Conservation (phyloP, 2,113 vertebrate genomes). For the Heterotilapia buettikoferi region DNA sequence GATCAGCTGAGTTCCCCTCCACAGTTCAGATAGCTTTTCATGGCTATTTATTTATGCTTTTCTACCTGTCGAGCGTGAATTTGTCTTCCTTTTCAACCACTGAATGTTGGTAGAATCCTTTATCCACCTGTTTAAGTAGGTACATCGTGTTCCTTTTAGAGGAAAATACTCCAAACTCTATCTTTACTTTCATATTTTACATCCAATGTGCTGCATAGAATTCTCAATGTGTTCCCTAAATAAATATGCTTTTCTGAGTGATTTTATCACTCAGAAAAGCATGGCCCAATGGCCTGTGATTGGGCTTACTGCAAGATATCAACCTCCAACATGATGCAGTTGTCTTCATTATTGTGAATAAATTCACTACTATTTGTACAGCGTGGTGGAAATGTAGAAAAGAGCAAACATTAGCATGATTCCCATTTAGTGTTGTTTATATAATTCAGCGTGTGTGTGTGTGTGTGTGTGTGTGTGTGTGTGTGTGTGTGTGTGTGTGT, state of each 20-base stretch:
- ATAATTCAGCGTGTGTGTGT: not conserved
- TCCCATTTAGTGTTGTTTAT: not conserved
- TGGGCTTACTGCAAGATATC: not conserved
- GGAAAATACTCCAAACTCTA: not conserved
- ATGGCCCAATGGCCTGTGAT: not conserved
- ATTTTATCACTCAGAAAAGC: not conserved
- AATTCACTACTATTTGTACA: not conserved
- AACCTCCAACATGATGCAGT: not conserved
- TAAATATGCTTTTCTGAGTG: not conserved
- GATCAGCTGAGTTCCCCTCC: not conserved
- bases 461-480: rapidly evolving
- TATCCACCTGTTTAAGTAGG: not conserved
- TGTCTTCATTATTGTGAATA: not conserved
- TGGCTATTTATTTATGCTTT: not conserved
- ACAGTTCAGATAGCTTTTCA: not conserved
- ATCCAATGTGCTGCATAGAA: not conserved
- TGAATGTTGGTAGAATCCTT: not conserved
- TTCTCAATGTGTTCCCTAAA: not conserved
- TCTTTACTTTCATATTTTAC: not conserved
- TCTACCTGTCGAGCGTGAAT: not conserved
- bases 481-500: not conserved
- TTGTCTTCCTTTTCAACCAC: not conserved
- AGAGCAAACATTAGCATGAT: not conserved
- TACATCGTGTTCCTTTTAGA: not conserved
- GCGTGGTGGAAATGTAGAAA: not conserved